Percentiles rank a stretch among this genome's conserved stretches.
Evolutionary conservation across 92 coral and sea anemone genomes (phyloP).

Genomic region (Heteractis magnifica): DNA sequence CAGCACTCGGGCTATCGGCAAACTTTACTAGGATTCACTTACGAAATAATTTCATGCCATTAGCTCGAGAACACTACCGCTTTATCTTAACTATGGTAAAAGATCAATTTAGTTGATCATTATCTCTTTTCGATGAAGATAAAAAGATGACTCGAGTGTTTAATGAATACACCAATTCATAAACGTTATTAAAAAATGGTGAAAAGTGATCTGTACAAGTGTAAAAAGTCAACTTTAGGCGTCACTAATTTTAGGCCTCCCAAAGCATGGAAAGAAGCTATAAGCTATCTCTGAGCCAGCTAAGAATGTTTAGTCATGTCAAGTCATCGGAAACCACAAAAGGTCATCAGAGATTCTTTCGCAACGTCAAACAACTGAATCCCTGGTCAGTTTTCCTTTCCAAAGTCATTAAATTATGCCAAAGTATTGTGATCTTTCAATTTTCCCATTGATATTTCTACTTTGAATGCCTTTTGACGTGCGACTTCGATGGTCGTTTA

Average conservation of each 20-base stretch:
- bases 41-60: no score
- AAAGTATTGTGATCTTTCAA: not conserved
- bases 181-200: no score
- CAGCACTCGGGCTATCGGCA: not conserved
- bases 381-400: not conserved
- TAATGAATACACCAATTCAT: no score
- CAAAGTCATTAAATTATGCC: not conserved
- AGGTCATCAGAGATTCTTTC: not conserved
- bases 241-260: not conserved
- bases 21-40: not conserved
- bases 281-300: not conserved
- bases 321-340: constrained; percentile 1
- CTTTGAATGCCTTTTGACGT: not conserved
- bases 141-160: no score
- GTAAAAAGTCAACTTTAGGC: not conserved
- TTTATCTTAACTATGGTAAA: no score
- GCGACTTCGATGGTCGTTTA: not conserved
- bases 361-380: constrained; percentile 4
- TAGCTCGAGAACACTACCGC: no score
- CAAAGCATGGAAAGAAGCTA: not conserved
- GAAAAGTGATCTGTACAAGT: not conserved
- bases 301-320: not conserved
- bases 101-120: no score
- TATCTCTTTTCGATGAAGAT: no score
- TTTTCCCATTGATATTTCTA: not conserved